Evolutionary conservation across 23 tunicate species (phyloP), one percentile per base, ranked within the genome.

Genomic region (Phallusia fumigata): DNA sequence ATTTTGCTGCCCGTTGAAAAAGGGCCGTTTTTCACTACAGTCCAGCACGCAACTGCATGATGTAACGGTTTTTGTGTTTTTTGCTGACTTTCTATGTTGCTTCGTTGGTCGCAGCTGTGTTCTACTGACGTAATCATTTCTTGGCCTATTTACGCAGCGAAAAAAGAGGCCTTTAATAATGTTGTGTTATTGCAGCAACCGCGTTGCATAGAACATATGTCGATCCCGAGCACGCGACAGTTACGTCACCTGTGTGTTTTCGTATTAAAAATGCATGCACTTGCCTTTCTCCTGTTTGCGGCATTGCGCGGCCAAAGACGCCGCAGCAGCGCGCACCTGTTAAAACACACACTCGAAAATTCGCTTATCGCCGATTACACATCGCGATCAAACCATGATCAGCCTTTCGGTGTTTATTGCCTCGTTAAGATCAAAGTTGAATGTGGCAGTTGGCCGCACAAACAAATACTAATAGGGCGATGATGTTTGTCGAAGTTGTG

Each of bases 211-310:
- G 47, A 40, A 40, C 47, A 40, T 40, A 40, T 40, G 47, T 40
- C 47, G 47, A 3, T 40, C 10, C 10, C 47, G 8, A 40, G 47
- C 47, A 40, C 69, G 26, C 69, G 26, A 24, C 69, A 58, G 28
- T 58, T 58, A 58, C 69, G 69, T 58, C 69, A 58, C 69, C 28
- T 13, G 8, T 1, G 26, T 24, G 69, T 58, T 22, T 58, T 22
- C 69, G 26, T 58, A 58, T 58, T 58, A 58, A 58, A 58, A 6
- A 58, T 58, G 69, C 69, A 58, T 58, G 69, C 26, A 58, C 15
- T 22, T 24, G 1, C 69, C 5, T 58, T 58, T 58, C 69, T 58
- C 69, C 69, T 13, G 28, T 58, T 58, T 13, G 15, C 26, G 5
- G 16, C 26, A 6, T 21, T 21, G n/a, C n/a, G n/a, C n/a, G n/a